phyloP scores from a whole-genome alignment of 2,113 vertebrate species.

The Rhadina sibilatrix region DNA sequence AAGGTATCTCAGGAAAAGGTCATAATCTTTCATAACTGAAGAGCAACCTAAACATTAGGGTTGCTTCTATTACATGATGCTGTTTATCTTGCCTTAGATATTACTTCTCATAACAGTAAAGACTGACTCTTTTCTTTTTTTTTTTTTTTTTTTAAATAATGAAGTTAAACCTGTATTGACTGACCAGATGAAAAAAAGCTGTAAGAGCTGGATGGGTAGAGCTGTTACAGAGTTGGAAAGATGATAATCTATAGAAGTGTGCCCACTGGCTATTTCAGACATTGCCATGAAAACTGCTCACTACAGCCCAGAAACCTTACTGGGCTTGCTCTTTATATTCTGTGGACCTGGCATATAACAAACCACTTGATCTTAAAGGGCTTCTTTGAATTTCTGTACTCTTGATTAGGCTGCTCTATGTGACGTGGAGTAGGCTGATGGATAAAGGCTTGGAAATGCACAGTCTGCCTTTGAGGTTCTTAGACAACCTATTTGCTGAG shows the following conservation, averaged over 20 bases:
- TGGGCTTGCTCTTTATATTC: not conserved
- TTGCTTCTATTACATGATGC: not conserved
- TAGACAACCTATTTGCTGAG: not conserved
- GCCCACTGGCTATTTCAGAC: not conserved
- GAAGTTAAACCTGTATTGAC: not conserved
- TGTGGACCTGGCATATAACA: not conserved
- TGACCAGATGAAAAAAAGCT: not conserved
- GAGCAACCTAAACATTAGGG: not conserved
- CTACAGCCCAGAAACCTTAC: not conserved
- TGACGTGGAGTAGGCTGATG: not conserved
- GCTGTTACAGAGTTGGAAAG: not conserved
- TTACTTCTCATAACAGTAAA: not conserved
- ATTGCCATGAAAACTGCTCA: not conserved
- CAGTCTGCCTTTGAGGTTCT: not conserved
- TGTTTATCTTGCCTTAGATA: not conserved
- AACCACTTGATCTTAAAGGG: not conserved
- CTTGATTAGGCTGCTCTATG: not conserved
- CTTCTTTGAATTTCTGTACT: not conserved
- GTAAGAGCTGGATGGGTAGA: not conserved
- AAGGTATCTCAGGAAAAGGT: not conserved
- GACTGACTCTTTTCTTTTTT: not conserved
- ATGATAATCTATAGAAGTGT: not conserved
- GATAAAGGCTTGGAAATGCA: not conserved
- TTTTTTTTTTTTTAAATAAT: not conserved
- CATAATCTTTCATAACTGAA: not conserved